phyloP scores from a whole-genome alignment of 1,140 invertebrate species.

The Diploscapter pachys region DNA sequence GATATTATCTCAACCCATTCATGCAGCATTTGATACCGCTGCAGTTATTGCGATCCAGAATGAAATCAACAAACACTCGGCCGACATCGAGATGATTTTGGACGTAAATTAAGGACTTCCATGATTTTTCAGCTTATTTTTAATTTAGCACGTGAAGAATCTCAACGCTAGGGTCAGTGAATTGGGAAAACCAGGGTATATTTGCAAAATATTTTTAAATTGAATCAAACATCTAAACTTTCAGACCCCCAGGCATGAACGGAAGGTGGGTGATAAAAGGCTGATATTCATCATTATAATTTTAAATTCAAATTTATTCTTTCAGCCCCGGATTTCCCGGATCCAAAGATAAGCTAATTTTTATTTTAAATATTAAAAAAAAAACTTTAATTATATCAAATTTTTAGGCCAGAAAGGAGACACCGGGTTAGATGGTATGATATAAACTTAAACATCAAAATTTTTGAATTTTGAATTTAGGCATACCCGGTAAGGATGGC shows the following conservation, averaged over 20 bases:
- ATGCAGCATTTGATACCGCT: constrained; percentile 28
- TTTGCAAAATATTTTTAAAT: too few relatives aligned
- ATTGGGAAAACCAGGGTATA: constrained; percentile 17
- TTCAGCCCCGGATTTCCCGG: constrained; percentile 26
- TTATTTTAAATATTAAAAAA: too few relatives aligned
- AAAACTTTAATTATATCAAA: too few relatives aligned
- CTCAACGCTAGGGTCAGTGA: constrained; percentile 32
- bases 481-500: constrained; percentile 36
- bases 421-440: constrained; percentile 11
- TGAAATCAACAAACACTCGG: constrained; percentile 35
- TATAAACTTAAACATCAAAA: neutral
- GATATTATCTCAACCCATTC: too few relatives aligned
- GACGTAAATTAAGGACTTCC: constrained; percentile 15
- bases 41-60: constrained; percentile 36
- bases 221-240: too few relatives aligned
- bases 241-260: constrained; percentile 30
- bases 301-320: too few relatives aligned
- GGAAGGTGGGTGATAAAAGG: neutral
- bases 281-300: too few relatives aligned
- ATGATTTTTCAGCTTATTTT: neutral
- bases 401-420: constrained; percentile 28
- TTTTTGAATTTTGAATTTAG: constrained; percentile 5
- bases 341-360: constrained; percentile 1
- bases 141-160: constrained; percentile 36
- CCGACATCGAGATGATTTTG: constrained; percentile 36